These are phyloP conservation scores for Aphelinus atriplicis DNA, from an alignment of 1,140 invertebrate species.

Conservation along the genomic window DNA sequence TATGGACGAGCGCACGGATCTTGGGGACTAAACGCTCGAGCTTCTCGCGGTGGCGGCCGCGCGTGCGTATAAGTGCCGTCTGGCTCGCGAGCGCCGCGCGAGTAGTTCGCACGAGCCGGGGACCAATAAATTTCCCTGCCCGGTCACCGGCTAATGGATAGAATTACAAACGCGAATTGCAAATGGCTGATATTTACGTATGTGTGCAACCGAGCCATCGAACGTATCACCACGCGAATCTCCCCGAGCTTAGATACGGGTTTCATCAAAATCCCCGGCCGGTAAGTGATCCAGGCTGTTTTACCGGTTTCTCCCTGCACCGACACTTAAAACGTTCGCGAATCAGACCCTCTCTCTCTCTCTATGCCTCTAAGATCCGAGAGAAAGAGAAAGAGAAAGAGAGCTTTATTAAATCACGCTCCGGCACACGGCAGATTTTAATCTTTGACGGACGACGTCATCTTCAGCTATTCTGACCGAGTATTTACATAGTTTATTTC, in stretches of 20 bases:
- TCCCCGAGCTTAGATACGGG: neutral
- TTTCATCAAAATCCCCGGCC: neutral
- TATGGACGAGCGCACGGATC: no score
- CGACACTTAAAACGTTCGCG: no score
- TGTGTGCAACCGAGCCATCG: neutral
- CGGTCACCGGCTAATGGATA: constrained; percentile 47
- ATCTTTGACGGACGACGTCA: no score
- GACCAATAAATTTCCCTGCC: constrained; percentile 49
- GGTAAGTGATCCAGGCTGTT: no score
- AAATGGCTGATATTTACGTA: constrained; percentile 31
- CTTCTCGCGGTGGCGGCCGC: constrained; percentile 8
- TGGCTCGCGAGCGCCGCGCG: neutral
- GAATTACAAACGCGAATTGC: constrained; percentile 44
- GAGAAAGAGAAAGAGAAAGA: no score
- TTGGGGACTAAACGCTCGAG: constrained; percentile 8
- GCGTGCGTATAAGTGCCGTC: constrained; percentile 1
- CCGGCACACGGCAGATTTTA: no score
- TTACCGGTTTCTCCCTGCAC: no score
- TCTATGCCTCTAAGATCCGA: no score
- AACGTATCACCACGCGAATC: neutral
- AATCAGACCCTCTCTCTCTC: no score
- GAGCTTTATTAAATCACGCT: no score
- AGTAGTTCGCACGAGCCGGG: constrained; percentile 2
- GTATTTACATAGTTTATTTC: no score
- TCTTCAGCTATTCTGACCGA: no score